phyloP scores from a whole-genome alignment of 2,113 vertebrate species.

The Grantiella picta region DNA sequence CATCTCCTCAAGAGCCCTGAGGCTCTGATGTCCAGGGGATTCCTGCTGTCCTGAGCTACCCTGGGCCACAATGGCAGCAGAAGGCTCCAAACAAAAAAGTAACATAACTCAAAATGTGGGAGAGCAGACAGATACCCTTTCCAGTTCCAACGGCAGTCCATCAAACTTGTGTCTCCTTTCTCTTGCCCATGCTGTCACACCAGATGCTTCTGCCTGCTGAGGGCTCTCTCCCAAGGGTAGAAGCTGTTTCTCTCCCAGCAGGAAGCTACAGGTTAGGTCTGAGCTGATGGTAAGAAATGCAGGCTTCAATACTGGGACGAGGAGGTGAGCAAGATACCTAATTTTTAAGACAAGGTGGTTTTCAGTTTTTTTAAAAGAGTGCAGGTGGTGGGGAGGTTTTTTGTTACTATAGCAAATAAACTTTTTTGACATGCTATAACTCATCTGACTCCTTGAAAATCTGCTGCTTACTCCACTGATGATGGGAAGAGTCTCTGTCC shows the following conservation, averaged over 20 bases:
- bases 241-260: background rate
- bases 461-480: background rate
- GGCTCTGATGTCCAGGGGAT: background rate
- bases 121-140: background rate
- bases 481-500: background rate
- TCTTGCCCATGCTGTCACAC: background rate
- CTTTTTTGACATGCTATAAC: background rate
- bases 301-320: background rate
- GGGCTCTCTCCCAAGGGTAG: background rate
- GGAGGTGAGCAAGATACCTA: background rate
- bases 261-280: background rate
- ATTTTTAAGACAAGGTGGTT: background rate
- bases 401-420: background rate
- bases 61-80: background rate
- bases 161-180: background rate
- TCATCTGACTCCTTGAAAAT: background rate
- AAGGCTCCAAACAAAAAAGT: background rate
- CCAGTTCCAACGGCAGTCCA: background rate
- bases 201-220: background rate
- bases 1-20: background rate
- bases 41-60: background rate
- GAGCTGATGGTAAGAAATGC: background rate
- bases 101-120: background rate
- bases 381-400: accelerated
- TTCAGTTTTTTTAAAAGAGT: background rate